Base-by-base conservation (phyloP, 2,797 vertebrate genomes). In the Tenualosa ilisha region DNA sequence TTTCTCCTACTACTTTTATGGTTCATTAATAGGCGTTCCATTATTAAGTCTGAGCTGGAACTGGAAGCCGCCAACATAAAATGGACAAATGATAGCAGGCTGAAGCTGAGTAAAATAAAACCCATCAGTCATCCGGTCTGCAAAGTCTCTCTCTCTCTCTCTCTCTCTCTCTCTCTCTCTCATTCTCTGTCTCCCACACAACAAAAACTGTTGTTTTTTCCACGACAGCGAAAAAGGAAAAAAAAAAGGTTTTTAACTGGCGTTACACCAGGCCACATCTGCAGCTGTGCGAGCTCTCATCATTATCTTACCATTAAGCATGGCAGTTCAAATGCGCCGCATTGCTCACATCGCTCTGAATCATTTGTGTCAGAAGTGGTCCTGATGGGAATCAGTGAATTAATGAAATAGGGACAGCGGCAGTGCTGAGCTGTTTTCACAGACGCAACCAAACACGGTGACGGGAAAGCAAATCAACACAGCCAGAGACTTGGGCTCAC, bases 1-100 rank as follows among this genome's bases (percentile, higher is more conserved):
- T 92, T 92, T 75, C 92, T 51, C 85, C 92, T 53, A 90, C 91
- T 92, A 91, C 87, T 85, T 89, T 89, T 88, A 86, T 90, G 91
- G 89, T 93, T 90, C 92, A 93, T 95, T 95, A 95, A 93, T 91
- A 91, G 90, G 89, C 88, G 86, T 89, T 88, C 87, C 91, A 92
- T 96, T 94, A 94, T 75, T 75, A 20, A 75, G 68, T 40, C 68
- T 75, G 68, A 75, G 31, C 68, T 75, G 31, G 31, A 75, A 17
- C 68, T 72, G 31, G 65, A 15, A 13, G 26, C 68, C 68, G 68
- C 31, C 13, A 43, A 75, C 31, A 75, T 75, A 40, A 75, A 72
- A 72, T 37, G 65, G 65, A 72, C 65, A 37, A 72, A 43, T 75
- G 31, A 75, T 75, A 20, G 68, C 68, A 1, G 26, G 37, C 13